phyloP scores from a whole-genome alignment of 2,113 vertebrate species.

The Acanthochromis polyacanthus region DNA sequence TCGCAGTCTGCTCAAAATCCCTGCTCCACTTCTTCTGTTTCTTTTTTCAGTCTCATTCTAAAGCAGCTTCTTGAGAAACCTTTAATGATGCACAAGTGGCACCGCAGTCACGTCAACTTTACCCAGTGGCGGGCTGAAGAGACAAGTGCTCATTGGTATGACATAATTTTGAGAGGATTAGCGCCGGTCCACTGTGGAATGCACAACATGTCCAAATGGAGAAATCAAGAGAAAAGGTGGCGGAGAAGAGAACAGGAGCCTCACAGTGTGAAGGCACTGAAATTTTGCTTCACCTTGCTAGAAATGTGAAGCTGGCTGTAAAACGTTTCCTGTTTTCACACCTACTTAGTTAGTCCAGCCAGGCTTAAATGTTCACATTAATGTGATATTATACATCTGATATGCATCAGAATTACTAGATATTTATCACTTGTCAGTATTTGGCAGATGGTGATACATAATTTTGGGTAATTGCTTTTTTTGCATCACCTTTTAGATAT shows the following conservation, averaged over 20 bases:
- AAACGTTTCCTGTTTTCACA: background rate
- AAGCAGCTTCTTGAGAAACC: background rate
- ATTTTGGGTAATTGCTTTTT: too few species aligned
- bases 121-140: slow-evolving; percentile 9
- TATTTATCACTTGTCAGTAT: too few species aligned
- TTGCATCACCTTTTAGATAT: too few species aligned
- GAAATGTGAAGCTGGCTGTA: slow-evolving; percentile 40
- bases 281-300: slow-evolving; percentile 13
- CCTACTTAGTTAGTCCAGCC: background rate
- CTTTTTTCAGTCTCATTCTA: background rate
- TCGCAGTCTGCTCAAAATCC: background rate
- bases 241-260: slow-evolving; percentile 13
- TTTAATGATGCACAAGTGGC: background rate
- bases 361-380: background rate
- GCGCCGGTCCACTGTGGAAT: slow-evolving; percentile 60
- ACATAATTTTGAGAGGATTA: slow-evolving; percentile 67
- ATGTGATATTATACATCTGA: background rate
- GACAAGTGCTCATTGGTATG: slow-evolving; percentile 27
- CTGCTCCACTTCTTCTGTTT: background rate
- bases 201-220: slow-evolving; percentile 44
- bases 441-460: too few species aligned
- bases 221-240: slow-evolving; percentile 34
- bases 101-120: slow-evolving; percentile 1
- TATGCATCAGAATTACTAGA: background rate
- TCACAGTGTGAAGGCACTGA: slow-evolving; percentile 49